Conservation (phyloP, 2,888 invertebrate species). For the Calameuta filiformis region DNA sequence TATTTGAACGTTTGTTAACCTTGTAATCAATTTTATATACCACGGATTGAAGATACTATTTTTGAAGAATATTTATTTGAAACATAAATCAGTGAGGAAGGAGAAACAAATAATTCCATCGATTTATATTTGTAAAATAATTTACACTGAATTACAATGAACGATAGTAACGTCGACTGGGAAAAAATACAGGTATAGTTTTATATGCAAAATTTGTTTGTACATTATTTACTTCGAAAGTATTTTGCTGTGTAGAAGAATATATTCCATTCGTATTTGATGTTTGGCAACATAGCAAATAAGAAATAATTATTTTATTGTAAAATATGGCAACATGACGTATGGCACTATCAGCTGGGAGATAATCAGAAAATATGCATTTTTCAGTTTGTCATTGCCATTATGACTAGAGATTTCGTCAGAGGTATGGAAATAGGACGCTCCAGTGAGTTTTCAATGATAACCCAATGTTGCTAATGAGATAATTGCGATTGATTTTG, state of each 20-base stretch:
- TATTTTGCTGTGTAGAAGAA: too few species aligned
- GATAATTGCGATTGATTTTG: background rate
- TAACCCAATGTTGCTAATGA: background rate
- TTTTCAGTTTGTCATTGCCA: slow-evolving; percentile 27
- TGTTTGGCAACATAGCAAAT: too few species aligned
- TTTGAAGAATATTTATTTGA: background rate
- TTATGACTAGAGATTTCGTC: slow-evolving; percentile 32
- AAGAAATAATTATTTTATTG: too few species aligned
- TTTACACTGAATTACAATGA: slow-evolving; percentile 13
- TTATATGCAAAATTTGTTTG: too few species aligned
- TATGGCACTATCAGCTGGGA: too few species aligned
- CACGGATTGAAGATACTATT: background rate
- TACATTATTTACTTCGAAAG: too few species aligned
- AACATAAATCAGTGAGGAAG: background rate
- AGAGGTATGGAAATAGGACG: slow-evolving; percentile 22
- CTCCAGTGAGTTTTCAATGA: slow-evolving; percentile 14
- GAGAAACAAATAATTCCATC: background rate
- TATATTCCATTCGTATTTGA: too few species aligned
- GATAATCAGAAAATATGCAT: background rate
- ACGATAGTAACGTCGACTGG: too few species aligned
- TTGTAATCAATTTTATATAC: background rate
- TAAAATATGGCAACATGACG: too few species aligned
- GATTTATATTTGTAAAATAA: background rate
- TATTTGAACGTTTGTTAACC: background rate
- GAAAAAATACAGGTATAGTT: too few species aligned